Percentiles rank a stretch among this genome's conserved stretches.
Evolutionary conservation across 1,140 invertebrate genomes (phyloP).

Genomic region (Drosophila sulfurigaster): DNA sequence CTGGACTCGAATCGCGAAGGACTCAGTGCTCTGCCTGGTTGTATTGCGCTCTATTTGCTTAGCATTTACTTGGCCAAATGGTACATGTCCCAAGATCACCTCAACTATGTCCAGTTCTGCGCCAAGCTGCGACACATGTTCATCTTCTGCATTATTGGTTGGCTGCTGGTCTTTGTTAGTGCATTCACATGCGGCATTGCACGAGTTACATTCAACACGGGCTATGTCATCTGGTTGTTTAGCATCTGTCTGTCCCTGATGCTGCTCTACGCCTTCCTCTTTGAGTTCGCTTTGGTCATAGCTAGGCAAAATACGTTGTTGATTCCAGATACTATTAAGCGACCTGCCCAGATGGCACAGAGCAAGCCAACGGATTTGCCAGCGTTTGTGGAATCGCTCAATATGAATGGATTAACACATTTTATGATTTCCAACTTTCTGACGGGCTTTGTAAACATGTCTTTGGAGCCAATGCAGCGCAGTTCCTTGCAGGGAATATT

Average conservation of each 20-base stretch:
- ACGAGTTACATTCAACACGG: constrained; percentile 63
- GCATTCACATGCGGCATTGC: constrained; percentile 47
- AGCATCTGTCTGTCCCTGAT: constrained; percentile 31
- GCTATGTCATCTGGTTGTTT: constrained; percentile 55
- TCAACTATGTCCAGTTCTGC: constrained; percentile 28
- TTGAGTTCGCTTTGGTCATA: constrained; percentile 45
- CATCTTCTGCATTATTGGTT: background rate
- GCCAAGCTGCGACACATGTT: constrained; percentile 46
- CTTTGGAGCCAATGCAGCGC: constrained; percentile 41
- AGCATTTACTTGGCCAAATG: constrained; percentile 87
- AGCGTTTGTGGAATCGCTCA: constrained; percentile 53
- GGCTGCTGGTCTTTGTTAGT: constrained; percentile 36
- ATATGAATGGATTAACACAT: constrained; percentile 62
- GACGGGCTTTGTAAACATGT: constrained; percentile 68
- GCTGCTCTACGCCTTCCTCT: constrained; percentile 51
- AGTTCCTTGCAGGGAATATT: constrained; percentile 30
- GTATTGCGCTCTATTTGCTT: constrained; percentile 92
- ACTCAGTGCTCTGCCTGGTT: constrained; percentile 93
- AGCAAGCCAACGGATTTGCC: constrained; percentile 30
- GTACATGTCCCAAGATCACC: constrained; percentile 44
- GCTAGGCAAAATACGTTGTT: background rate
- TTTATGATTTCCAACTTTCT: constrained; percentile 71
- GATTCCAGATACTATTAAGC: background rate
- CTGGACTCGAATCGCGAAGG: constrained; percentile 96
- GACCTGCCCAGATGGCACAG: background rate